Conservation (phyloP, 1,140 invertebrate genomes). For the Papilio polytes region DNA sequence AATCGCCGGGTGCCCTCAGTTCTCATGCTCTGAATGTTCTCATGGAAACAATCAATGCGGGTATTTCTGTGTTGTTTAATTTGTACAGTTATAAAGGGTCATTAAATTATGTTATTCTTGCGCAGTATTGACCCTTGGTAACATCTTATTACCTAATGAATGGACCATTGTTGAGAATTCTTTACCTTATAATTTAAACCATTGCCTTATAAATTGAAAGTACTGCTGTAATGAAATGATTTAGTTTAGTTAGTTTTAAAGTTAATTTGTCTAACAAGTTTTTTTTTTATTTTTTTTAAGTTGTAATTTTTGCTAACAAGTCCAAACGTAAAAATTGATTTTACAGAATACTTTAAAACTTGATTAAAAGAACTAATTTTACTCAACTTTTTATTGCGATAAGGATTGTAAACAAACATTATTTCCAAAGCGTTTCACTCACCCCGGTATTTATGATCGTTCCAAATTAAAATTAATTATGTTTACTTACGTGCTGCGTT, state of each 20-base stretch:
- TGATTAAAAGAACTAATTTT: background rate
- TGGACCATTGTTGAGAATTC: conserved; percentile 10
- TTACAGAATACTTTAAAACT: too few species aligned
- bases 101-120: conserved; percentile 57
- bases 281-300: too few species aligned
- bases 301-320: too few species aligned
- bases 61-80: conserved; percentile 59
- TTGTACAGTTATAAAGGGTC: conserved; percentile 59
- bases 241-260: background rate
- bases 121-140: conserved; percentile 46
- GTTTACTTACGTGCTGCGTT: conserved; percentile 19
- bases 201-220: background rate
- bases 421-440: background rate
- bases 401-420: background rate
- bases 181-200: background rate
- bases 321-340: too few species aligned
- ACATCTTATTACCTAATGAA: conserved; percentile 28
- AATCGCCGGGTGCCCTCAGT: conserved; percentile 56
- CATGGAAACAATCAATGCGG: conserved; percentile 71
- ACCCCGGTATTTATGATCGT: background rate
- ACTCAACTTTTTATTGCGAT: background rate
- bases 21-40: conserved; percentile 66
- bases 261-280: background rate
- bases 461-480: conserved; percentile 25
- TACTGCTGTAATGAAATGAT: background rate